Evolutionary conservation across 2,797 vertebrate genomes (phyloP), one percentile per base, ranked within the genome.

Genomic region (Selene dorsalis): DNA sequence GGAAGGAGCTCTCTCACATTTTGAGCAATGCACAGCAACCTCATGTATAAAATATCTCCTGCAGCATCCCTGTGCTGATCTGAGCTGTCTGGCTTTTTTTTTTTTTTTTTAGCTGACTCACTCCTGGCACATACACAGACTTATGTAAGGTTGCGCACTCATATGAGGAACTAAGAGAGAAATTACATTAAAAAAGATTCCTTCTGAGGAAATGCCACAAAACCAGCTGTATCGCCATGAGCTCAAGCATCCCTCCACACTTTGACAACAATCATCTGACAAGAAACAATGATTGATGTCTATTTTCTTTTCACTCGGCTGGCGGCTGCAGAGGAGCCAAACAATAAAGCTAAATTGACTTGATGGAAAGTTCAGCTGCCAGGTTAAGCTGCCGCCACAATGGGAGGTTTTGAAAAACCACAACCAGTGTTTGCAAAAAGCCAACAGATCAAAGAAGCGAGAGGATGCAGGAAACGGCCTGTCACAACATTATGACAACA

Each of bases 401-500:
- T 64, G 66, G 55, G 69, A 35, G 48, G 50, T 56, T 79, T 64
- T 24, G 3, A 70, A 84, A 85, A 88, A 59, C 61, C 24, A 69
- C 73, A 79, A 68, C 20, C 61, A 71, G 22, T 32, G 53, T 77
- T 83, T 81, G 56, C 30, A 73, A 71, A 78, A 80, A 80, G 41
- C 22, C 41, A 62, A 55, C 20, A 48, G 53, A 79, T 77, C 39
- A 87, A 63, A 83, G 53, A 30, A 53, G 32, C 24, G 24, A 60
- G 39, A 73, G 68, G 52, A 71, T 16, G 55, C 80, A 76, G 77
- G 85, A 88, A 92, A 81, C 62, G 0, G 69, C 48, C 69, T 87
- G 89, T 90, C 81, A 85, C 70, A 90, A 90, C 79, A 88, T 75
- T 65, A 64, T 64, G 70, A 81, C 83, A 65, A 30, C 38, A 3